phyloP scores from a whole-genome alignment of 2,797 vertebrate species.

The Phoeniculus purpureus region DNA sequence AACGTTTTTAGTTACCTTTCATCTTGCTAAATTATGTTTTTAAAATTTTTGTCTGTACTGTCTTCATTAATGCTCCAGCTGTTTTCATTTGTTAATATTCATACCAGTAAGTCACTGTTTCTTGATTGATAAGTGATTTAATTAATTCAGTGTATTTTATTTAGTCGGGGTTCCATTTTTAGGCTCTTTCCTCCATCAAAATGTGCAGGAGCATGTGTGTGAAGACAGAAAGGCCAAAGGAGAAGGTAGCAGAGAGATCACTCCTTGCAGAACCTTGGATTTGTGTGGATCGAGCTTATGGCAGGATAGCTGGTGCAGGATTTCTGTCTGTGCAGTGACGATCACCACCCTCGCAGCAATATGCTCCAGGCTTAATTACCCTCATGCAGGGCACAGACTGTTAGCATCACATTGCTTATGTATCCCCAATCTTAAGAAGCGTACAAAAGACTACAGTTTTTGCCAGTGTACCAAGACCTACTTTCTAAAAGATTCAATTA shows the following conservation, averaged over 20 bases:
- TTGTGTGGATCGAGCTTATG: background rate
- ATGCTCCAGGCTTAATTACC: background rate
- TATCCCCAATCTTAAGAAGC: background rate
- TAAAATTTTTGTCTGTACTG: background rate
- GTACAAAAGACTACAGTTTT: background rate
- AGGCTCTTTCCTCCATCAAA: background rate
- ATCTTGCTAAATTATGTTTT: background rate
- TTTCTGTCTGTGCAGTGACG: background rate
- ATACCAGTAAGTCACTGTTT: background rate
- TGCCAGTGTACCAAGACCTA: background rate
- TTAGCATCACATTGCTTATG: background rate
- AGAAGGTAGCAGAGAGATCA: no score
- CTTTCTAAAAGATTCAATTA: background rate
- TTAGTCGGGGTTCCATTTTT: background rate
- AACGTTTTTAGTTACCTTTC: background rate
- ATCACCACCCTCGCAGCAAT: fast-evolving
- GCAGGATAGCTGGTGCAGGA: background rate
- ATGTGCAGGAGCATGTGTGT: background rate
- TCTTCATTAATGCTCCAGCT: background rate
- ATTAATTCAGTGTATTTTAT: background rate
- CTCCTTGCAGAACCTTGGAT: background rate
- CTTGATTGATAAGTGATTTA: constrained; percentile 30
- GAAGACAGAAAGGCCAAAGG: background rate
- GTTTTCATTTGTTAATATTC: constrained; percentile 30
- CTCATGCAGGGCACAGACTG: background rate